Base-by-base conservation (phyloP, 2,888 invertebrate genomes). In the Limenitis camilla region DNA sequence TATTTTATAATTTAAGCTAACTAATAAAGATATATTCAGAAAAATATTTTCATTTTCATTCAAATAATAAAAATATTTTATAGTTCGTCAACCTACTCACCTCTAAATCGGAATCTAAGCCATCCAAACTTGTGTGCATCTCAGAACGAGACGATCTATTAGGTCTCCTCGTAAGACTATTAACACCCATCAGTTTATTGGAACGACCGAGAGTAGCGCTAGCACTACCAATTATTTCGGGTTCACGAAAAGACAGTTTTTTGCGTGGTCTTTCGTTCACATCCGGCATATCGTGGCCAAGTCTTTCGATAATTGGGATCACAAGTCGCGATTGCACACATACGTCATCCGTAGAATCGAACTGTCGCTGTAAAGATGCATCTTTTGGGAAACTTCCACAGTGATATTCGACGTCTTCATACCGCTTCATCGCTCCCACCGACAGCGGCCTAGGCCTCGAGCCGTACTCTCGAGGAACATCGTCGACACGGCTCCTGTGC, bases 211-310 rank as follows among this genome's bases (percentile, higher is more conserved):
- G 49, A 5, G 78, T 81, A 32, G 75, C 73, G 62, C 69, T 77
- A 19, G 72, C 71, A 53, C 74, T 69, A 49, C 71, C 75, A 57
- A 91, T 87, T 44, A 93, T 92, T 79, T 94, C 94, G 4, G 96
- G 96, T 68, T 96, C 95, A 55, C 94, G 91, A 78, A 96, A 96
- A 6, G 95, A 96, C 8, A 96, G 82, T 74, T 96, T 96, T 76
- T 96, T 96, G 49, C 95, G 88, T 0, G 95, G 94, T 63, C 92
- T 86, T 68, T 90, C 92, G 62, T 72, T 72, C 28, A 64, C 56
- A 43, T 87, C 88, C 41, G 69, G 77, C 49, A 65, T 61, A 35
- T 85, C 85, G 60, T 72, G 74, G 49, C 64, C 67, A 63, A 68
- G 80, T 80, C 75, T 89, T 70, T 88, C 78, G 63, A 74, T 59